These are phyloP conservation scores for Promerops cafer DNA, from an alignment of 2,113 vertebrate genomes.

Conservation along the genomic window DNA sequence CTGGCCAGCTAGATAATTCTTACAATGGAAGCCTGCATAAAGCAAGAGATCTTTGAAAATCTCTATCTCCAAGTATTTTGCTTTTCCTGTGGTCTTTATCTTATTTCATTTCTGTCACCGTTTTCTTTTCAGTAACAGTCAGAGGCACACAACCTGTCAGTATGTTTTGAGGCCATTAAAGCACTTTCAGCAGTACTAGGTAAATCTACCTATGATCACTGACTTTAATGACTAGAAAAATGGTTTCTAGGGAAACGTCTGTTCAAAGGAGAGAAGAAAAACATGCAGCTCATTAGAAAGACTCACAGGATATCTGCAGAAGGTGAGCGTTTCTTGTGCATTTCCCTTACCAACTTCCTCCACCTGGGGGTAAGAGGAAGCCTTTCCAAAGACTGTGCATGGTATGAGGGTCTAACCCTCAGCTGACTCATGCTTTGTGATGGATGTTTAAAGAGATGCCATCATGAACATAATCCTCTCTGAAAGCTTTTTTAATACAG, in stretches of 20 bases:
- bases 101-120: not conserved
- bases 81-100: not conserved
- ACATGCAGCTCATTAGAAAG: not conserved
- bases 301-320: not conserved
- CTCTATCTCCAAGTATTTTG: not conserved
- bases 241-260: slow-evolving; percentile 55
- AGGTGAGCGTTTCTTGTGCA: not conserved
- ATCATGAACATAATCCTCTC: not conserved
- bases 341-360: not conserved
- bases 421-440: rapidly evolving
- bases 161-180: not conserved
- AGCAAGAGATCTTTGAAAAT: not conserved
- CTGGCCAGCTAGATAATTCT: not conserved
- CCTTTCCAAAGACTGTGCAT: not conserved
- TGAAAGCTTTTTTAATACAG: not conserved
- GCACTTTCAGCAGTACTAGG: slow-evolving; percentile 2
- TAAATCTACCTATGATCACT: not conserved
- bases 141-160: not conserved
- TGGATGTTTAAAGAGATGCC: not conserved
- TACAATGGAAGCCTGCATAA: not conserved
- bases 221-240: slow-evolving; percentile 37
- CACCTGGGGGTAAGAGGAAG: not conserved
- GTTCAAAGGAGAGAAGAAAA: not conserved
- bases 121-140: not conserved
- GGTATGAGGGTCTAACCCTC: not conserved